Conservation (phyloP, 1,140 invertebrate genomes). For the Mycetomoellerius zeteki region DNA sequence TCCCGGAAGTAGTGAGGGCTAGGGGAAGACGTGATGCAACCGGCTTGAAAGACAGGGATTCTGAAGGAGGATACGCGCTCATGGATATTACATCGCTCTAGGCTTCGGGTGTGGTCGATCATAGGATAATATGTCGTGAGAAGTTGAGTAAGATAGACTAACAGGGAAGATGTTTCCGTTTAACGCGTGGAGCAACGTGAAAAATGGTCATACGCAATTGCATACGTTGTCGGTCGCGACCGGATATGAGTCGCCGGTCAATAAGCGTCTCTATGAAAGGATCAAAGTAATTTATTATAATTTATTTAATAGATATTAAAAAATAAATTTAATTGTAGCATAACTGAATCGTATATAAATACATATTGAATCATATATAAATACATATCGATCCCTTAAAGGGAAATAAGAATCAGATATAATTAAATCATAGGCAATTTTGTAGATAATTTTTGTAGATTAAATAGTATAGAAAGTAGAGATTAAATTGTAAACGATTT, state of each 20-base stretch:
- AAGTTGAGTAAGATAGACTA: conserved; percentile 35
- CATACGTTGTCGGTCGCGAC: conserved; percentile 18
- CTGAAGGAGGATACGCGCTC: conserved; percentile 46
- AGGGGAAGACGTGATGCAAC: conserved; percentile 28
- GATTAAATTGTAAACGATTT: conserved; percentile 1
- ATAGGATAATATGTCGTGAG: conserved; percentile 75
- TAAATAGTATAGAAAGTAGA: conserved; percentile 11
- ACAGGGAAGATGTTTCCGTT: conserved; percentile 35
- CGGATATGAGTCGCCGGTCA: neutral
- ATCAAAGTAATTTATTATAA: neutral
- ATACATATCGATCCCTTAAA: too few species aligned
- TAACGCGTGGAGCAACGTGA: conserved; percentile 9
- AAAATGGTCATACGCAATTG: neutral
- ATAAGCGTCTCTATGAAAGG: neutral
- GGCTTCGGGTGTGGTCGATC: conserved; percentile 81
- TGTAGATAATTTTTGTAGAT: neutral
- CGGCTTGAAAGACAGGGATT: conserved; percentile 37
- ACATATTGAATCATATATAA: neutral
- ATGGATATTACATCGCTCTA: conserved; percentile 69
- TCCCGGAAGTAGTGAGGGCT: conserved; percentile 42
- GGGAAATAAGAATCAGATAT: neutral
- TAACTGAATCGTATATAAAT: neutral
- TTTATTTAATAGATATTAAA: neutral
- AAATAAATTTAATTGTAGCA: neutral
- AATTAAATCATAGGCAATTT: neutral